Conservation (phyloP, 1,140 invertebrate species). For the Drosophila albomicans region DNA sequence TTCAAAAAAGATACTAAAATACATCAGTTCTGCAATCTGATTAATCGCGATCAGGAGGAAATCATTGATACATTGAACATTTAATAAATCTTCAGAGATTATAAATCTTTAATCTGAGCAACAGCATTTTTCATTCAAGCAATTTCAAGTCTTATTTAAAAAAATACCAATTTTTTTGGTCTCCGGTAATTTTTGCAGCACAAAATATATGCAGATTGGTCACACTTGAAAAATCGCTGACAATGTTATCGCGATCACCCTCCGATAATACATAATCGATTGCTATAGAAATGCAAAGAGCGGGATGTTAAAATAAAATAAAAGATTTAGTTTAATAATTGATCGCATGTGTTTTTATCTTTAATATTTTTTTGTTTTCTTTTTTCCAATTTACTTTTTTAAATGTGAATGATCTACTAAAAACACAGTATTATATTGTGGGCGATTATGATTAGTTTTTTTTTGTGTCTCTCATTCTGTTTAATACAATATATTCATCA, state of each 20-base stretch:
- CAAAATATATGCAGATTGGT: not conserved
- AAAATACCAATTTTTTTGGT: too few species aligned
- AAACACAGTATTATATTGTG: slow-evolving; percentile 71
- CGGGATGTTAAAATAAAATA: slow-evolving; percentile 23
- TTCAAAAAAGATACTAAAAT: not conserved
- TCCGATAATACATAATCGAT: slow-evolving; percentile 11
- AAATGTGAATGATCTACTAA: slow-evolving; percentile 59
- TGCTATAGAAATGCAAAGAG: not conserved
- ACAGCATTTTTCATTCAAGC: too few species aligned
- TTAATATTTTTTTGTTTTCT: slow-evolving; percentile 48
- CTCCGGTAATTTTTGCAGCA: too few species aligned
- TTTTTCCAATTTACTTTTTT: slow-evolving; percentile 45
- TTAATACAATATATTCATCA: slow-evolving; percentile 32
- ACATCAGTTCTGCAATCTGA: not conserved
- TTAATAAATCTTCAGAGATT: too few species aligned
- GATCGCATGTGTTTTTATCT: slow-evolving; percentile 52
- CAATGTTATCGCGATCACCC: slow-evolving; percentile 22
- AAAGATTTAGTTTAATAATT: slow-evolving; percentile 29
- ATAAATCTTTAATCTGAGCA: too few species aligned
- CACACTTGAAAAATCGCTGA: slow-evolving; percentile 5
- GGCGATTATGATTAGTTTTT: slow-evolving; percentile 61
- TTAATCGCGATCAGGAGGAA: not conserved
- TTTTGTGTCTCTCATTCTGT: slow-evolving; percentile 36
- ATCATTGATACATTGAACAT: too few species aligned
- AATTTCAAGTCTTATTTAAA: too few species aligned